Conservation (phyloP, 2,888 invertebrate genomes). For the Gerris lacustris region DNA sequence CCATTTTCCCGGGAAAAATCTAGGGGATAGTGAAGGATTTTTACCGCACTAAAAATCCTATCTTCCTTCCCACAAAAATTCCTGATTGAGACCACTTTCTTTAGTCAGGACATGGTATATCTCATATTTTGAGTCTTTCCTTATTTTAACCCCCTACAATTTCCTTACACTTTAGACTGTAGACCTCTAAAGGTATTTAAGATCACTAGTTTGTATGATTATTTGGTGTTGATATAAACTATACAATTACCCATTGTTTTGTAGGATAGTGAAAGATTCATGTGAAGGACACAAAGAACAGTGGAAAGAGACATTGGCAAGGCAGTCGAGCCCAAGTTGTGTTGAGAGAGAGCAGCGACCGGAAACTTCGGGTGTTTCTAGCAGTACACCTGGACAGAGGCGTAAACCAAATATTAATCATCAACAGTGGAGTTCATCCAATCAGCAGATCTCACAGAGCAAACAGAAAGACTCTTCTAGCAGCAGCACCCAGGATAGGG, state of each 20-base stretch:
- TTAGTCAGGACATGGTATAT: too few species aligned
- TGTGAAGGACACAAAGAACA: conserved; percentile 51
- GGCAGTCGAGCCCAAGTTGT: not conserved
- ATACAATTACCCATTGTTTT: not conserved
- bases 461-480: not conserved
- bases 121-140: too few species aligned
- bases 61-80: too few species aligned
- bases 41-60: too few species aligned
- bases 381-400: conserved; percentile 13
- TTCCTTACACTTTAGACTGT: too few species aligned
- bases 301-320: conserved; percentile 37
- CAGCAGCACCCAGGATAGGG: conserved; percentile 9
- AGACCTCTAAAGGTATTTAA: too few species aligned
- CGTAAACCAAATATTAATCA: conserved; percentile 11
- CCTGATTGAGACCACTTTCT: too few species aligned
- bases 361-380: not conserved
- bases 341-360: not conserved
- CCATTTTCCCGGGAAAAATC: too few species aligned
- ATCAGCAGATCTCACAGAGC: not conserved
- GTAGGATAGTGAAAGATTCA: conserved; percentile 40
- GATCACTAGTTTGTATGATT: not conserved
- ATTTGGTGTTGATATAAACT: not conserved
- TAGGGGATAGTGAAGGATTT: too few species aligned
- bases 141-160: too few species aligned
- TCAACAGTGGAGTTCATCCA: conserved; percentile 3